These are phyloP conservation scores for Halictus ligatus DNA, from an alignment of 2,888 invertebrate genomes.

Conservation along the genomic window DNA sequence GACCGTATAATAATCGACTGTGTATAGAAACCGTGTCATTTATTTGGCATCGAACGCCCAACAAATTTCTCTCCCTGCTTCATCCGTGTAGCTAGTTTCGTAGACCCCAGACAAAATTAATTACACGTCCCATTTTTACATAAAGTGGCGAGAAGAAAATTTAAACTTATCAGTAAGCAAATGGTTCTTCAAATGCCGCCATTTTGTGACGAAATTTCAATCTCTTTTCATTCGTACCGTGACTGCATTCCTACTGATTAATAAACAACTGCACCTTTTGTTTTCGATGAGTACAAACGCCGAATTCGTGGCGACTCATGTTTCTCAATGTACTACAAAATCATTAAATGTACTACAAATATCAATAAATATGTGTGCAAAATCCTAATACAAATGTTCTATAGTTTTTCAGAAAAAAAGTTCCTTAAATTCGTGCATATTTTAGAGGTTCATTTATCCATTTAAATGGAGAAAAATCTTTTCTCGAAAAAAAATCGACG, in stretches of 20 bases:
- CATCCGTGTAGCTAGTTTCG: background rate
- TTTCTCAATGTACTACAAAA: no score
- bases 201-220: background rate
- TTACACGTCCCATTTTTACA: background rate
- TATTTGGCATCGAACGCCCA: slow-evolving; percentile 33
- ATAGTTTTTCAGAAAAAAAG: background rate
- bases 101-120: background rate
- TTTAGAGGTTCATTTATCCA: no score
- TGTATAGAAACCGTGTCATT: slow-evolving; percentile 25
- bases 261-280: no score
- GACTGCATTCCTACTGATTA: no score
- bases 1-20: slow-evolving; percentile 56
- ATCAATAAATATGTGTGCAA: no score
- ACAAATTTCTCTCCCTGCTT: background rate
- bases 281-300: no score
- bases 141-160: background rate
- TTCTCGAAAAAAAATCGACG: background rate
- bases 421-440: no score
- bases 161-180: no score
- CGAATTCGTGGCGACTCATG: no score
- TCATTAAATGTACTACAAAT: no score
- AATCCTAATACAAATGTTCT: no score
- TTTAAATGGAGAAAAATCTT: background rate
- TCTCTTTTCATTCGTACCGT: background rate
- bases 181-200: no score